Evolutionary conservation across 1,140 invertebrate species (phyloP).

Genomic region (Hetaerina americana): DNA sequence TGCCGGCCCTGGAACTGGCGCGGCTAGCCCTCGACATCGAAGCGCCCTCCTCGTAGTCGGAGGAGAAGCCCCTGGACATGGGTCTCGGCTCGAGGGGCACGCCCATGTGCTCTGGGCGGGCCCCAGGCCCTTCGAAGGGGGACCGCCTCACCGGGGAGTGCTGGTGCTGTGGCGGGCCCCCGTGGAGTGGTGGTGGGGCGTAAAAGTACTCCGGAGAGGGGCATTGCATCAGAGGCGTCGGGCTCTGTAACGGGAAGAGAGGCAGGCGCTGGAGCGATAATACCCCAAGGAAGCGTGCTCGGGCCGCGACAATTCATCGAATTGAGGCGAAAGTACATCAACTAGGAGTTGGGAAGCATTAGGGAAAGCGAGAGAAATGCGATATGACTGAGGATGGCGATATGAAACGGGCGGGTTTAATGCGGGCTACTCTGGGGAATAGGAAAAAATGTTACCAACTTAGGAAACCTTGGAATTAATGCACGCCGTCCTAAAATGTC

Average conservation of each 20-base stretch:
- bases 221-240: constrained; percentile 36
- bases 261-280: constrained; percentile 32
- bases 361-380: no score
- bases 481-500: no score
- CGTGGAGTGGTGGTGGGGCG: not conserved
- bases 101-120: constrained; percentile 40
- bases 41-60: constrained; percentile 13
- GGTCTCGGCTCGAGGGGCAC: constrained; percentile 53
- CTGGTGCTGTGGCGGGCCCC: not conserved
- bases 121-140: constrained; percentile 42
- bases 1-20: constrained; percentile 11
- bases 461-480: no score
- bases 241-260: constrained; percentile 34
- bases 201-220: constrained; percentile 48
- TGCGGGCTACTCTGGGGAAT: no score
- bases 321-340: no score
- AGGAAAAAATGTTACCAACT: no score
- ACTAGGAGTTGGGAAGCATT: no score
- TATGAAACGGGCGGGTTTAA: no score
- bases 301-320: no score
- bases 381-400: no score
- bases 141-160: constrained; percentile 21
- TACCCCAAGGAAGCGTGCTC: constrained; percentile 26
- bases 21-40: constrained; percentile 8
- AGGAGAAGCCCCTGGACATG: constrained; percentile 27